Percentiles rank a stretch among this genome's conserved stretches.
These are phyloP conservation scores for Ormyrus thymus DNA, from an alignment of 2,888 invertebrate genomes.

Conservation along the genomic window DNA sequence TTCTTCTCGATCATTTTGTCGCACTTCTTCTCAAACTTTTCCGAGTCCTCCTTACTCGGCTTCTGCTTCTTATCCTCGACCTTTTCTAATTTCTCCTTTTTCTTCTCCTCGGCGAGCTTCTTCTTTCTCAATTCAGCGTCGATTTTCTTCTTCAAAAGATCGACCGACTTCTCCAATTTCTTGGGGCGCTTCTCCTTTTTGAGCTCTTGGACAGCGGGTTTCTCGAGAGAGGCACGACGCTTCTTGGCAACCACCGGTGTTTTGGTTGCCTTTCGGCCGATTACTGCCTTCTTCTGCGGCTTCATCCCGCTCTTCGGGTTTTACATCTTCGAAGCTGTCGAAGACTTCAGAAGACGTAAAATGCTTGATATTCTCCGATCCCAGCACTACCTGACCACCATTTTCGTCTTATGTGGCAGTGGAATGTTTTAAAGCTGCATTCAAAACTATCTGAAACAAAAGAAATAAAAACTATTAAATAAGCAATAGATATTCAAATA, in stretches of 20 bases:
- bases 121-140: constrained; percentile 38
- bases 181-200: constrained; percentile 68
- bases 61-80: constrained; percentile 63
- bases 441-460: constrained; percentile 21
- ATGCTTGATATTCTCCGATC: background rate
- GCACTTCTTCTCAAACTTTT: constrained; percentile 50
- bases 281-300: constrained; percentile 73
- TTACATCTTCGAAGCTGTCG: constrained; percentile 68
- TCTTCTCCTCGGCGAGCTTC: constrained; percentile 60
- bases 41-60: constrained; percentile 47
- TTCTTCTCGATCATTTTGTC: constrained; percentile 59
- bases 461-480: constrained; percentile 1
- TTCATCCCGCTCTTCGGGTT: constrained; percentile 69
- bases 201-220: constrained; percentile 60
- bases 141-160: constrained; percentile 52
- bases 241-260: constrained; percentile 70
- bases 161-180: constrained; percentile 63
- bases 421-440: constrained; percentile 8
- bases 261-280: constrained; percentile 72
- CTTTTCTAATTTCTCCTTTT: constrained; percentile 60
- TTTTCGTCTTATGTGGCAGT: constrained; percentile 25
- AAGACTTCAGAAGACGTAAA: constrained; percentile 6
- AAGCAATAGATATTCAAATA: background rate
- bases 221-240: constrained; percentile 69
- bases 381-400: constrained; percentile 51